Percentiles rank a stretch among this genome's conserved stretches.
These are phyloP conservation scores for Mya arenaria DNA, from an alignment of 1,140 invertebrate genomes.

Conservation along the genomic window DNA sequence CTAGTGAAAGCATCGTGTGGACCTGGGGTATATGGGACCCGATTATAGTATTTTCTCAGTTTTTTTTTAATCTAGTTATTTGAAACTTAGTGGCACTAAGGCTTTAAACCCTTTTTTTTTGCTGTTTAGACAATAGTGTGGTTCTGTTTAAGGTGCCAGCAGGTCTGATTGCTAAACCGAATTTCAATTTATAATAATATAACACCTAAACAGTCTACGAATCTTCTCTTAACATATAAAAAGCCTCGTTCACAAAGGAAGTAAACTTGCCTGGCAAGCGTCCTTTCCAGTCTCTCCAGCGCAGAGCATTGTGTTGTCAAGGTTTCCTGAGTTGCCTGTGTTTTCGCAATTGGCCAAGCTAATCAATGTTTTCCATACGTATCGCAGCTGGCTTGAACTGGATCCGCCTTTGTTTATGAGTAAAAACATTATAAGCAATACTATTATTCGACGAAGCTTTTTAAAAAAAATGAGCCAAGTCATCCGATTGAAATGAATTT, in stretches of 20 bases:
- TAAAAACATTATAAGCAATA: neutral
- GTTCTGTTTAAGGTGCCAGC: neutral
- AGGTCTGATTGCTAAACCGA: too few relatives aligned
- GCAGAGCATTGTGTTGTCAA: conserved; percentile 28
- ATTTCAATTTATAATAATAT: too few relatives aligned
- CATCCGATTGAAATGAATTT: neutral
- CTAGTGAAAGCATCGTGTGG: too few relatives aligned
- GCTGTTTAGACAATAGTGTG: neutral
- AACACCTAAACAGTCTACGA: too few relatives aligned
- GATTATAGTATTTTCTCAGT: too few relatives aligned
- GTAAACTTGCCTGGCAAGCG: conserved; percentile 16
- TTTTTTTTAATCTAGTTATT: too few relatives aligned
- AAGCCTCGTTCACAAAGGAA: neutral
- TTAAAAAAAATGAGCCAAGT: neutral
- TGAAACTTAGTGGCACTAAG: neutral
- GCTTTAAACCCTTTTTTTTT: neutral
- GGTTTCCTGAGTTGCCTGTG: neutral
- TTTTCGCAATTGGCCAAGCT: neutral
- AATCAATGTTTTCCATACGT: conserved; percentile 30
- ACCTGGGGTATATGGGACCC: too few relatives aligned
- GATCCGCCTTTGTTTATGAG: conserved; percentile 21
- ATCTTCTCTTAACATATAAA: neutral
- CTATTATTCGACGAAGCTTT: neutral
- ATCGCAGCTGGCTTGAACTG: neutral
- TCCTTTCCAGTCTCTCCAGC: conserved; percentile 24